Evolutionary conservation across 2,888 invertebrate species (phyloP).

Genomic region (Arctia plantaginis): DNA sequence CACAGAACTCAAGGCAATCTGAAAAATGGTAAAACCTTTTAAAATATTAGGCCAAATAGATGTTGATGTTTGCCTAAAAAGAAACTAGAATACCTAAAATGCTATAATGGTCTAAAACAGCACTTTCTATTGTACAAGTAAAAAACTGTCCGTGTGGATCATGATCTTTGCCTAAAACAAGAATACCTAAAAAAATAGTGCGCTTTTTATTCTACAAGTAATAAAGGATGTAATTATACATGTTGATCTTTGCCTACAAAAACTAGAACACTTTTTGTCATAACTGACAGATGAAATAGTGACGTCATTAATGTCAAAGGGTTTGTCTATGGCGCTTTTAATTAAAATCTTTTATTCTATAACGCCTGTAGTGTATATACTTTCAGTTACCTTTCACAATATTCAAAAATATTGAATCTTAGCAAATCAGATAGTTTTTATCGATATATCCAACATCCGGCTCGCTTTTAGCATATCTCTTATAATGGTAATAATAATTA

Average conservation of each 20-base stretch:
- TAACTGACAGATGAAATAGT: background rate
- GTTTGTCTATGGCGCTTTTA: background rate
- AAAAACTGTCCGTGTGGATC: background rate
- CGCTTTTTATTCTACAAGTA: background rate
- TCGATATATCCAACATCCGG: constrained; percentile 71
- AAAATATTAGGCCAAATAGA: background rate
- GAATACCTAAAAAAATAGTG: background rate
- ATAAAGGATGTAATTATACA: background rate
- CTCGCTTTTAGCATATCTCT: constrained; percentile 83
- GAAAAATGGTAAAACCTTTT: too few relatives aligned
- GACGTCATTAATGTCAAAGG: background rate
- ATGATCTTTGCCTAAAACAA: background rate
- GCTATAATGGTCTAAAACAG: background rate
- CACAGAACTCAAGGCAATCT: too few relatives aligned
- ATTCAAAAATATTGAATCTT: constrained; percentile 28
- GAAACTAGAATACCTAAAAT: background rate
- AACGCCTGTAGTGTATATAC: background rate
- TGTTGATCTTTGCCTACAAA: background rate
- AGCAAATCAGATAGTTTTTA: constrained; percentile 52
- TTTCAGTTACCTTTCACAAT: constrained; percentile 27
- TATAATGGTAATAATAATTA: constrained; percentile 86
- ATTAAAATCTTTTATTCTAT: background rate
- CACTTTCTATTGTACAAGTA: background rate
- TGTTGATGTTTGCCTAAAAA: background rate
- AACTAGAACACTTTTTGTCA: background rate